Evolutionary conservation across 2,888 invertebrate species (phyloP).

Genomic region (Neoaliturus tenellus): DNA sequence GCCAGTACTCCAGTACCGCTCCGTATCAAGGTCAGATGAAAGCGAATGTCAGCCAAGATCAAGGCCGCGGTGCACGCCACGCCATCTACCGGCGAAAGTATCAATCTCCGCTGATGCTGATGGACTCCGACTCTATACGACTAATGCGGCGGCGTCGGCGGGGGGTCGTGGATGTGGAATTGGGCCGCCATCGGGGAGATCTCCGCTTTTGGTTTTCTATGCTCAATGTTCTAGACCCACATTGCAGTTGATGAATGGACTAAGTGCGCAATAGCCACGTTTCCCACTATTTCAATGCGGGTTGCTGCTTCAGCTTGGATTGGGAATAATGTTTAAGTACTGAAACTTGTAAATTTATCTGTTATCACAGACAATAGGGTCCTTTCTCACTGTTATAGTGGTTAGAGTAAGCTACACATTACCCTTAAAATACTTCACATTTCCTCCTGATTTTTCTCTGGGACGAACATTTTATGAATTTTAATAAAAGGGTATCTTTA

Average conservation of each 20-base stretch:
- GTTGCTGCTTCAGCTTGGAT: no score
- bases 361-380: no score
- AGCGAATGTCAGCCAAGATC: conserved; percentile 23
- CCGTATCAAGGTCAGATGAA: conserved; percentile 44
- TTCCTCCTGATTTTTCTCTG: no score
- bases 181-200: not conserved
- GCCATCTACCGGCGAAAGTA: conserved; percentile 43
- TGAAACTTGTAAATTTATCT: no score
- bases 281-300: not conserved
- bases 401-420: no score
- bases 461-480: no score
- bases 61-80: not conserved
- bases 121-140: conserved; percentile 17
- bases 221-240: conserved; percentile 1
- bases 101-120: conserved; percentile 18
- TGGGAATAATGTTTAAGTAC: no score
- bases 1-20: not conserved
- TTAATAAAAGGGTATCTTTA: no score
- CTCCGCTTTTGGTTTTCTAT: conserved; percentile 27
- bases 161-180: conserved; percentile 2
- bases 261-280: not conserved
- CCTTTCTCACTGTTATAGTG: no score
- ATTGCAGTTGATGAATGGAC: not conserved
- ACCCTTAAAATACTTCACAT: no score
- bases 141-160: not conserved